Evolutionary conservation across 2,888 invertebrate genomes (phyloP), one percentile per base, ranked within the genome.

Genomic region (Acanthacorydalis orientalis): DNA sequence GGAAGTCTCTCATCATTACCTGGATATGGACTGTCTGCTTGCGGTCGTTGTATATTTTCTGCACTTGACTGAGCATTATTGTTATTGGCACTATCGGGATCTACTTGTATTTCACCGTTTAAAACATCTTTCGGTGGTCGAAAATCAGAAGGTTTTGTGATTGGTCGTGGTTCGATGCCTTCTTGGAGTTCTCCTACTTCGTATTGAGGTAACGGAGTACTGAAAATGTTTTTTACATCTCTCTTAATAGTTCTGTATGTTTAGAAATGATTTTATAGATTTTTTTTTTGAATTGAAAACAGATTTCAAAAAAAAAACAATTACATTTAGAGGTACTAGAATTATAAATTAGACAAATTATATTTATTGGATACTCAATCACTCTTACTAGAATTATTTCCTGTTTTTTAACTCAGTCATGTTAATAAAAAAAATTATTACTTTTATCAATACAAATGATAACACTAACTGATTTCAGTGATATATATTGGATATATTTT

Each of bases 111-210:
- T 9, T 37, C 46, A 41, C 12, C 32, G 34, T 43, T 23, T 16
- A 47, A 14, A 43, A 47, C 48, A 47, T 51, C 51, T 9, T 15
- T 34, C 44, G 51, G 51, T 10, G 51, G 51, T 12, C 49, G 44
- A 44, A 51, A 51, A 44, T 51, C 49, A 8, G 32, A 41, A 7
- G 51, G 49, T 33, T 47, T 49, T 15, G 33, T 31, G 33, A 42
- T 40, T 32, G 43, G 46, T n/a, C 49, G 47, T 7, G 44, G 46
- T 32, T 35, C 47, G 14, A 48, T 31, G 11, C 49, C 48, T 31
- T 49, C 51, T 35, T 37, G 32, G n/a, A 43, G 23, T 45, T 51
- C 51, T 16, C 41, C 44, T 14, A 51, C 47, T 43, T 51, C 51
- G 31, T 51, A 51, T 40, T 47, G 48, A 7, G 50, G 38, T 43